phyloP scores from a whole-genome alignment of 2,113 vertebrate genomes.

The Chaetorhynchus papuensis region DNA sequence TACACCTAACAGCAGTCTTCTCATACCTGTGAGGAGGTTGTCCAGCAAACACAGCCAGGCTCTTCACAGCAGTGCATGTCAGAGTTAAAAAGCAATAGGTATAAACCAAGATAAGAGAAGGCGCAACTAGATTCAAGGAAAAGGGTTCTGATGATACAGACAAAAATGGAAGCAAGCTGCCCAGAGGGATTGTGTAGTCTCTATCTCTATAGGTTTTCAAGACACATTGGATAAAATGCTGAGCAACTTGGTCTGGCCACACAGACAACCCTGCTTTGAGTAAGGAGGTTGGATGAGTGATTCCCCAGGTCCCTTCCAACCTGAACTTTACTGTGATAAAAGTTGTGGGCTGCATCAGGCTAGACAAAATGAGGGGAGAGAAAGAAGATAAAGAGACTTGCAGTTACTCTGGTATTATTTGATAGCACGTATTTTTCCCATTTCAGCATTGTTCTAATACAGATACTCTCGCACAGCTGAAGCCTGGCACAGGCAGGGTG shows the following conservation, averaged over 20 bases:
- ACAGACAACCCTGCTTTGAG: background rate
- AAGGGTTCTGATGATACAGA: background rate
- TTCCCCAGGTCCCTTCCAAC: background rate
- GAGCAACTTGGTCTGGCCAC: background rate
- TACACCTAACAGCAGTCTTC: background rate
- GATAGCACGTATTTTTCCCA: background rate
- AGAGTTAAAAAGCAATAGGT: background rate
- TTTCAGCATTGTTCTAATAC: background rate
- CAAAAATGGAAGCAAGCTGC: background rate
- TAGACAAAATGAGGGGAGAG: background rate
- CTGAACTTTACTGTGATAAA: background rate
- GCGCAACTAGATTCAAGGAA: background rate
- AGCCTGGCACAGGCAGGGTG: background rate
- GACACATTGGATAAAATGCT: accelerated
- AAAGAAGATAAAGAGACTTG: background rate
- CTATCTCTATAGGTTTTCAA: background rate
- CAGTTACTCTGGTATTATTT: background rate
- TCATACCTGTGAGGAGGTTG: background rate
- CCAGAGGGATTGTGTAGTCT: background rate
- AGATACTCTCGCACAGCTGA: background rate
- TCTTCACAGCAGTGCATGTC: background rate
- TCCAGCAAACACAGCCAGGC: background rate
- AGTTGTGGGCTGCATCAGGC: background rate
- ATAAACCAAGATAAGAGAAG: background rate
- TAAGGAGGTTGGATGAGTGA: background rate